Percentiles rank a stretch among this genome's conserved stretches.
Evolutionary conservation across 2,888 invertebrate species (phyloP).

Genomic region (Polyploca ridens): DNA sequence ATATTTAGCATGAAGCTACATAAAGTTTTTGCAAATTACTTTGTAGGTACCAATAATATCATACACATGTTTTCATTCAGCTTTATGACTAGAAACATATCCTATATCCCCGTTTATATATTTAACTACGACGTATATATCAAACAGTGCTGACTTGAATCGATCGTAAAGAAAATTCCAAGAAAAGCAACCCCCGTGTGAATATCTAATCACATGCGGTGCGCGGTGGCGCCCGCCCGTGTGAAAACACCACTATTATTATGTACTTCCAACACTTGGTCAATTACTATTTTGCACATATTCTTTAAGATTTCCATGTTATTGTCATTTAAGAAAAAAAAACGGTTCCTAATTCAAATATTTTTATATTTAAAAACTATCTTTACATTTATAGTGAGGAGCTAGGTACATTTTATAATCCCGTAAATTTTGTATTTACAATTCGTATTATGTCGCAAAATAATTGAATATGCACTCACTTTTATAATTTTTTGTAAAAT

Average conservation of each 20-base stretch:
- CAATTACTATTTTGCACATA: background rate
- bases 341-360: background rate
- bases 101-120: too few species aligned
- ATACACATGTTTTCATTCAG: too few species aligned
- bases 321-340: background rate
- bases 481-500: too few species aligned
- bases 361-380: background rate
- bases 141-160: slow-evolving; percentile 32
- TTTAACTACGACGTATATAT: background rate
- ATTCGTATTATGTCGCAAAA: too few species aligned
- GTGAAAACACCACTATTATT: slow-evolving; percentile 11
- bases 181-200: slow-evolving; percentile 53
- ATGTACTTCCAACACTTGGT: slow-evolving; percentile 11
- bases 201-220: slow-evolving; percentile 43
- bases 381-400: background rate
- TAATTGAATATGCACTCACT: too few species aligned
- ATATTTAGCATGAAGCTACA: too few species aligned
- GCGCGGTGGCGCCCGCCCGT: slow-evolving; percentile 10
- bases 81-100: too few species aligned
- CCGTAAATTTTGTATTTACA: background rate
- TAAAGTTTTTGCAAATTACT: too few species aligned
- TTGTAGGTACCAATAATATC: too few species aligned
- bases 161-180: slow-evolving; percentile 58
- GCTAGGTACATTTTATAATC: background rate
- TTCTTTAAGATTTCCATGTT: too few species aligned